Evolutionary conservation across 2,888 invertebrate genomes (phyloP), one percentile per base, ranked within the genome.

Genomic region (Malacosoma neustria): DNA sequence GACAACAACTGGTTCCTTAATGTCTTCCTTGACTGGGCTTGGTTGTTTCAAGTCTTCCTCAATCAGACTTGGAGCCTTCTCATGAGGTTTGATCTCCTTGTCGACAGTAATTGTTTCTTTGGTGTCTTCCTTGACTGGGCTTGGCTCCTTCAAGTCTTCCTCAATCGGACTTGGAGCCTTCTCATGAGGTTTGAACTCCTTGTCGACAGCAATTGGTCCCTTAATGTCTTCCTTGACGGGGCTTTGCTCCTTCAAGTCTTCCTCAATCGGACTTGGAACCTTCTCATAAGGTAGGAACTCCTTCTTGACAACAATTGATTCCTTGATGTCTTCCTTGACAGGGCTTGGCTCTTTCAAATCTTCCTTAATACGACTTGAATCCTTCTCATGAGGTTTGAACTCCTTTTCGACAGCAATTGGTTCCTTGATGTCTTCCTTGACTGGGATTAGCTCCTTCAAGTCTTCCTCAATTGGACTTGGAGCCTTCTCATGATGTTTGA

Each of bases 1-100:
- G 5, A 22, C 9, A 5, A 6, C 22, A 5, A 22, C 9, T 22
- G 22, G 38, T 11, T 7, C 14, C 7, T 14, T 13, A 4, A 3
- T 6, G 14, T 13, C 14, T 7, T 13, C 13, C 3, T 12, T 3
- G 9, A 13, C 33, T 1, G 32, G 12, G 29, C 33, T 39, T 11
- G 14, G 4, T 6, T 30, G 36, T 11, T 30, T 33, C 15, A 15
- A 15, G 2, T 30, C 40, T 9, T 13, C 14, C 2, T 40, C 14
- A 1, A 29, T 29, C 6, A 34, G 39, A 32, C 39, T 45, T 3
- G n/a, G 12, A n/a, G 7, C 30, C 11, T 38, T 41, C 2, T 37
- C 38, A 3, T 12, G 34, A 4, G 30, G 30, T 11, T 14, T n/a
- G 4, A 15, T 11, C 6, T 13, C 9, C 3, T 22, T 22, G 5